Percentiles rank a stretch among this genome's conserved stretches.
phyloP scores from a whole-genome alignment of 2,888 invertebrate species.

The Drosophila mimica region DNA sequence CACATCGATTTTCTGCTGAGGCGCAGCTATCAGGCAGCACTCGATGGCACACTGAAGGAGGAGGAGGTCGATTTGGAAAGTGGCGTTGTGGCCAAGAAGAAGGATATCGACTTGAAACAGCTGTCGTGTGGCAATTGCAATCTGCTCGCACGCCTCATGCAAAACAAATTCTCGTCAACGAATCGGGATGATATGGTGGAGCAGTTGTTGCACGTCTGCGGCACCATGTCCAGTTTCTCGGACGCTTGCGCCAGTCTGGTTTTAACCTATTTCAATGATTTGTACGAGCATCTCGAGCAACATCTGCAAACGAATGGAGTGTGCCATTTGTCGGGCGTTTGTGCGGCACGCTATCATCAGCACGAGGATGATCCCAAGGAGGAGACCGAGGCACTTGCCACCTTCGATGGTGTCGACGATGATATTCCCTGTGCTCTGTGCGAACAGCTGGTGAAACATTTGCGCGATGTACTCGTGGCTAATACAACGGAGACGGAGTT shows the following conservation, averaged over 20 bases:
- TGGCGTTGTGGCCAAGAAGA: not conserved
- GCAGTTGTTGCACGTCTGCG: slow-evolving; percentile 87
- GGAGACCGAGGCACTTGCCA: slow-evolving; percentile 85
- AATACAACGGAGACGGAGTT: slow-evolving; percentile 95
- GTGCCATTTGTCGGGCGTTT: slow-evolving; percentile 92
- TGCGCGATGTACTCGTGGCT: slow-evolving; percentile 91
- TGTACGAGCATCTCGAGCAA: slow-evolving; percentile 88
- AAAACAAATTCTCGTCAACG: slow-evolving; percentile 80
- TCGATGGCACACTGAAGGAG: slow-evolving; percentile 67
- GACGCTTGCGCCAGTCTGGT: slow-evolving; percentile 92
- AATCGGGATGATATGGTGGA: slow-evolving; percentile 83
- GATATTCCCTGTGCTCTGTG: slow-evolving; percentile 94
- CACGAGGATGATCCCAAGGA: slow-evolving; percentile 85
- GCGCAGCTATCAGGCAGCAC: slow-evolving; percentile 64
- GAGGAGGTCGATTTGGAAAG: slow-evolving; percentile 35
- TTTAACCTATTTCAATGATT: slow-evolving; percentile 90
- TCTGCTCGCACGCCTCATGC: slow-evolving; percentile 75
- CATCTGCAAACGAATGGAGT: slow-evolving; percentile 88
- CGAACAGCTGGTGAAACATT: slow-evolving; percentile 91
- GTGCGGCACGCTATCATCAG: slow-evolving; percentile 88
- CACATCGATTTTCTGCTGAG: slow-evolving; percentile 88
- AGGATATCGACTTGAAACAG: slow-evolving; percentile 12
- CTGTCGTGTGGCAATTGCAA: slow-evolving; percentile 83
- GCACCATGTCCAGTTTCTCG: slow-evolving; percentile 89
- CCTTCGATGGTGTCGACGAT: slow-evolving; percentile 85